Percentiles rank a stretch among this genome's conserved stretches.
phyloP scores from a whole-genome alignment of 2,113 vertebrate genomes.

The Noctilio leporinus region DNA sequence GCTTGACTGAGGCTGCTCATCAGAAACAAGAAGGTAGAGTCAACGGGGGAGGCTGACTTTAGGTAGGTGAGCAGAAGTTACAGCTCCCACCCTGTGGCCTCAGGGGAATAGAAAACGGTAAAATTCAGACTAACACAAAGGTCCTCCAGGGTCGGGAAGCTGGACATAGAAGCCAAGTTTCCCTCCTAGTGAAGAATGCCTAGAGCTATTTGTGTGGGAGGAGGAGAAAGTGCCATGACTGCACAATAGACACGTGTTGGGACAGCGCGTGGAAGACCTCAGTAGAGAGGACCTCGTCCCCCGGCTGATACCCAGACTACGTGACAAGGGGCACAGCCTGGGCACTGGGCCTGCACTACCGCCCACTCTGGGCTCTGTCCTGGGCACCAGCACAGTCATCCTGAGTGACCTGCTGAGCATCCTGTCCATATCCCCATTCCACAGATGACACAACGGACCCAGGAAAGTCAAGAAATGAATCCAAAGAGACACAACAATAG shows the following conservation, averaged over 20 bases:
- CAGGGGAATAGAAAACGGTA: neutral
- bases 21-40: neutral
- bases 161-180: neutral
- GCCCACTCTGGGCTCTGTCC: neutral
- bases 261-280: fast-evolving
- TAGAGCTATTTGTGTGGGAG: neutral
- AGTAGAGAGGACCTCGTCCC: fast-evolving
- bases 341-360: neutral
- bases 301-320: too few relatives aligned
- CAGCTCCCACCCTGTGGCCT: neutral
- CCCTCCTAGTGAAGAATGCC: neutral
- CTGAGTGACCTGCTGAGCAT: neutral
- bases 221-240: neutral
- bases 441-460: neutral
- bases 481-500: neutral
- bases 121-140: neutral
- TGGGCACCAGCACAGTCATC: neutral
- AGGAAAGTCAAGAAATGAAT: neutral
- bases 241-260: fast-evolving
- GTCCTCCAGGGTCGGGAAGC: neutral
- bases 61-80: neutral
- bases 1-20: neutral
- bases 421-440: neutral
- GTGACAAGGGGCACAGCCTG: neutral
- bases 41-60: too few relatives aligned